phyloP scores from a whole-genome alignment of 2,797 vertebrate species.

The Erpetoichthys calabaricus region DNA sequence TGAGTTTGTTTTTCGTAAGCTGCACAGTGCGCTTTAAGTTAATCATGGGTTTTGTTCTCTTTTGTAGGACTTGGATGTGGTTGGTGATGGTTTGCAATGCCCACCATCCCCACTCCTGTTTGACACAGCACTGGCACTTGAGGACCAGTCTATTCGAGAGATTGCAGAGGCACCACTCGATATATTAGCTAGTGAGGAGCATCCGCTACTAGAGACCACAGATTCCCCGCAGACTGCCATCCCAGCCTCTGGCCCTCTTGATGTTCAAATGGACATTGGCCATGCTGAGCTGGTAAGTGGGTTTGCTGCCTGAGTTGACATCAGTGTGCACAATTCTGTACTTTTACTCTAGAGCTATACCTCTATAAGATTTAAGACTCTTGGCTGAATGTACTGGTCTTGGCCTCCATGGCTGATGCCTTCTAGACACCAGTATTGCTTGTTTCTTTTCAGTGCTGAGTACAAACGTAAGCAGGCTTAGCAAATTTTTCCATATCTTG shows the following conservation, averaged over 20 bases:
- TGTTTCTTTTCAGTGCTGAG: no score
- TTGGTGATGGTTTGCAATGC: conserved; percentile 81
- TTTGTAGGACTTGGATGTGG: conserved; percentile 81
- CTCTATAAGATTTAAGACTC: no score
- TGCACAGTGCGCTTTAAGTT: fast-evolving
- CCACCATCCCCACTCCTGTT: conserved; percentile 88
- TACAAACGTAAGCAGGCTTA: no score
- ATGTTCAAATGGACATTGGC: background rate
- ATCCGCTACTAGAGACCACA: conserved; percentile 31
- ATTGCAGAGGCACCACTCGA: conserved; percentile 68
- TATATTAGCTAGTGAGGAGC: conserved; percentile 60
- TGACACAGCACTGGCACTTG: conserved; percentile 68
- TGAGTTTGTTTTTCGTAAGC: no score
- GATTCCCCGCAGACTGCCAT: conserved; percentile 1
- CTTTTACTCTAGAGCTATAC: no score
- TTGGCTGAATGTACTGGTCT: no score
- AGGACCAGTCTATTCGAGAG: conserved; percentile 67
- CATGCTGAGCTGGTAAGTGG: background rate
- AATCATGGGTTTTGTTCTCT: background rate
- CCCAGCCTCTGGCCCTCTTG: background rate
- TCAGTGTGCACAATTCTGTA: no score
- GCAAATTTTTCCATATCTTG: no score
- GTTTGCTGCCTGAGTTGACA: no score
- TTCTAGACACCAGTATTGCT: no score
- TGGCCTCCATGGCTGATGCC: no score